A percentile compares a stretch with the other conserved stretches of the same genome.
Evolutionary conservation across 2,888 invertebrate genomes (phyloP).

Genomic region (Strigamia maritima): DNA sequence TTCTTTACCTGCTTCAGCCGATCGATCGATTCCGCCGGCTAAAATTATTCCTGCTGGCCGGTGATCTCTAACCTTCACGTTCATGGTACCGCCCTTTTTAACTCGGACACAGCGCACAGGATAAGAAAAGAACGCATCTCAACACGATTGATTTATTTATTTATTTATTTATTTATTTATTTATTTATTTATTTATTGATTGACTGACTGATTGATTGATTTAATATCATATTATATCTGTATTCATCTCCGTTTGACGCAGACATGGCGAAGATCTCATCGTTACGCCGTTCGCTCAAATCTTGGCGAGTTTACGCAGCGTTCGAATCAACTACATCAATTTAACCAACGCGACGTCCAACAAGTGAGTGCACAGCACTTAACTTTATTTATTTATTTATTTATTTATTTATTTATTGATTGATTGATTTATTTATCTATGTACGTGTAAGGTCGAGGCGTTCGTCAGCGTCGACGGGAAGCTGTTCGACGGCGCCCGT

Average conservation of each 20-base stretch:
- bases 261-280: conserved; percentile 99
- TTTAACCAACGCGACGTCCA: conserved; percentile 73
- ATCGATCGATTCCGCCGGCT: conserved; percentile 8
- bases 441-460: not conserved
- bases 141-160: not conserved
- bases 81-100: not conserved
- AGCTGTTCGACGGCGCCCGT: conserved; percentile 17
- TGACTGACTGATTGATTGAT: conserved; percentile 36
- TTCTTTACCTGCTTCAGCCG: not conserved
- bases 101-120: not conserved
- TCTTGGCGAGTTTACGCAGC: conserved; percentile 96
- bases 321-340: conserved; percentile 96
- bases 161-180: not conserved
- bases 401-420: not conserved
- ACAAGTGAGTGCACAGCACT: conserved; percentile 38
- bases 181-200: conserved; percentile 47
- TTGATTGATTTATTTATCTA: not conserved
- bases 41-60: conserved; percentile 18
- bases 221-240: too few relatives aligned
- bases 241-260: conserved; percentile 49
- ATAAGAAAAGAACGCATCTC: not conserved
- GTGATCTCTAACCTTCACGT: not conserved
- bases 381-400: not conserved
- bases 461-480: not conserved
- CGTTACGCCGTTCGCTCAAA: conserved; percentile 99